Conservation (phyloP, 2,113 vertebrate genomes). For the Pelecanoides urinatrix region DNA sequence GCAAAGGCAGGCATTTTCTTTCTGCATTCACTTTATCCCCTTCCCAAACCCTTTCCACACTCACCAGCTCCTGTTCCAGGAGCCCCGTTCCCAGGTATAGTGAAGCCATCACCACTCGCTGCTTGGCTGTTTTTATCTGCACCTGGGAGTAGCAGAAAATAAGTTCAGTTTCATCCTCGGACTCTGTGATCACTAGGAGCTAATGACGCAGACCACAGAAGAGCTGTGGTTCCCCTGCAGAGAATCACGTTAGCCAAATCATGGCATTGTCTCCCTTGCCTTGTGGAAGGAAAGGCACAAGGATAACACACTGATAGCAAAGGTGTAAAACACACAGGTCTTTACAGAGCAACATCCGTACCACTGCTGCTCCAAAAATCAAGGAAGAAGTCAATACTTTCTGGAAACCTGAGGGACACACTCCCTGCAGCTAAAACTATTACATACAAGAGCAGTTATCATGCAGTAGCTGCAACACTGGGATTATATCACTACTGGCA, state of each 20-base stretch:
- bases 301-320: neutral
- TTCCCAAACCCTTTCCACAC: slow-evolving; percentile 10
- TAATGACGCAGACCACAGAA: neutral
- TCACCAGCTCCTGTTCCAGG: slow-evolving; percentile 94
- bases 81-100: slow-evolving; percentile 92
- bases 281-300: neutral
- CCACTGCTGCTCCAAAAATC: neutral
- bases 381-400: neutral
- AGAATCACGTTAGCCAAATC: neutral
- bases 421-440: neutral
- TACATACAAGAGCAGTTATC: neutral
- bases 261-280: neutral
- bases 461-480: neutral
- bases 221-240: rapidly evolving
- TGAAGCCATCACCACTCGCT: slow-evolving; percentile 92
- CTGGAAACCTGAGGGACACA: neutral
- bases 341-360: neutral
- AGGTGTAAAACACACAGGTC: rapidly evolving
- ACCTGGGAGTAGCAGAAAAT: slow-evolving; percentile 65
- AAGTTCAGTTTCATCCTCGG: neutral
- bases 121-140: slow-evolving; percentile 85
- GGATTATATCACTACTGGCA: neutral
- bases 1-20: neutral
- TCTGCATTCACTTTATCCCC: neutral
- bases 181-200: neutral